Evolutionary conservation across 2,113 vertebrate genomes (phyloP).

Genomic region (Meles meles): DNA sequence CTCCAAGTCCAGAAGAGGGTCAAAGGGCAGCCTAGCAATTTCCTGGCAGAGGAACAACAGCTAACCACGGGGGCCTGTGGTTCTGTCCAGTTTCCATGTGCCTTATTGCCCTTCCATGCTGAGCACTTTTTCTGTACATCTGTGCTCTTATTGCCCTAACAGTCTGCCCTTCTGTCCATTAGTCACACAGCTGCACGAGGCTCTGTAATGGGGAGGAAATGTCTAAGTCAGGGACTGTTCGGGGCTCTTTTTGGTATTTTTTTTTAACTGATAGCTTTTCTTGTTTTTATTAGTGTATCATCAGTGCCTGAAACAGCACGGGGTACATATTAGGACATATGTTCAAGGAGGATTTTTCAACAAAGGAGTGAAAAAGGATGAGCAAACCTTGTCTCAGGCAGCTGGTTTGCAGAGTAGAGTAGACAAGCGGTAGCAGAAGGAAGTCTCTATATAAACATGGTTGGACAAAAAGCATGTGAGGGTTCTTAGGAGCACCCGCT

Average conservation of each 20-base stretch:
- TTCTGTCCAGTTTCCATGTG: background rate
- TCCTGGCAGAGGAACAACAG: background rate
- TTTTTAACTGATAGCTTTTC: background rate
- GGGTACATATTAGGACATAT: background rate
- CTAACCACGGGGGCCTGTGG: rapidly evolving
- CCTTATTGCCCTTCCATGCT: rapidly evolving
- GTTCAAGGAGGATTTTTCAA: background rate
- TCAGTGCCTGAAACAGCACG: background rate
- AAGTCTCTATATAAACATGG: background rate
- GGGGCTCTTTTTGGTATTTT: background rate
- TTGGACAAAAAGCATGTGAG: background rate
- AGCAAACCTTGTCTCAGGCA: background rate
- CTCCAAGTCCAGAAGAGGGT: background rate
- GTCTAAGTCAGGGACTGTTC: no score
- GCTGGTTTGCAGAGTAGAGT: background rate
- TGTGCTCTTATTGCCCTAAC: background rate
- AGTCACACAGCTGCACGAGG: background rate
- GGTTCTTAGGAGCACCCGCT: background rate
- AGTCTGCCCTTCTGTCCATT: background rate
- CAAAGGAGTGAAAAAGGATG: background rate
- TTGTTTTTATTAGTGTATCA: background rate
- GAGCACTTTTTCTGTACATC: background rate
- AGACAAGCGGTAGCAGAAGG: background rate
- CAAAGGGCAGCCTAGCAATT: constrained; percentile 31
- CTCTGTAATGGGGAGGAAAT: background rate